Evolutionary conservation across 2,797 vertebrate genomes (phyloP).

Genomic region (Taeniopygia guttata): DNA sequence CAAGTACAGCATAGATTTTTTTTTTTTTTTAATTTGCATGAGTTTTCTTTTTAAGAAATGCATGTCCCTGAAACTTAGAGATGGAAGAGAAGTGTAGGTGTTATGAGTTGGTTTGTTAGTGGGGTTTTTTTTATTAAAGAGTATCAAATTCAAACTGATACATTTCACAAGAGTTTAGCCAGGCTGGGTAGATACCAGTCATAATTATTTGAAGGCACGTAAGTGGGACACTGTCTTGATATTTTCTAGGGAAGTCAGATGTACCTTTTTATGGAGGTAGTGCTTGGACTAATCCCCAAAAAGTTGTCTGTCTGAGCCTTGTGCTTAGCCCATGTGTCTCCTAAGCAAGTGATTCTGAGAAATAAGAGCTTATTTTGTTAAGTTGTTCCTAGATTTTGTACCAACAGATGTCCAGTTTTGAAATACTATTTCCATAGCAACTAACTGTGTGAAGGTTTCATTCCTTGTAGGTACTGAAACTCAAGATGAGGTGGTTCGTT

Average conservation of each 20-base stretch:
- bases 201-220: neutral
- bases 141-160: neutral
- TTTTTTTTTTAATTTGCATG: neutral
- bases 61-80: neutral
- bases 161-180: neutral
- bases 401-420: neutral
- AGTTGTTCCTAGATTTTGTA: neutral
- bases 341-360: neutral
- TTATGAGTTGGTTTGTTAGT: fast-evolving
- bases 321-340: neutral
- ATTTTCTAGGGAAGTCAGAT: neutral
- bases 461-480: neutral
- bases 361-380: neutral
- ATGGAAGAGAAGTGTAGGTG: neutral
- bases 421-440: constrained; percentile 41
- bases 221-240: neutral
- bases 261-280: neutral
- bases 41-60: neutral
- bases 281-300: neutral
- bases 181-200: neutral
- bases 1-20: neutral
- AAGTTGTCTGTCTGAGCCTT: neutral
- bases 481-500: neutral
- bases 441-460: neutral
- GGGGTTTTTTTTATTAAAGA: neutral